Base-by-base conservation (phyloP, 2,888 invertebrate species). In the Drosophila maculinotata region DNA sequence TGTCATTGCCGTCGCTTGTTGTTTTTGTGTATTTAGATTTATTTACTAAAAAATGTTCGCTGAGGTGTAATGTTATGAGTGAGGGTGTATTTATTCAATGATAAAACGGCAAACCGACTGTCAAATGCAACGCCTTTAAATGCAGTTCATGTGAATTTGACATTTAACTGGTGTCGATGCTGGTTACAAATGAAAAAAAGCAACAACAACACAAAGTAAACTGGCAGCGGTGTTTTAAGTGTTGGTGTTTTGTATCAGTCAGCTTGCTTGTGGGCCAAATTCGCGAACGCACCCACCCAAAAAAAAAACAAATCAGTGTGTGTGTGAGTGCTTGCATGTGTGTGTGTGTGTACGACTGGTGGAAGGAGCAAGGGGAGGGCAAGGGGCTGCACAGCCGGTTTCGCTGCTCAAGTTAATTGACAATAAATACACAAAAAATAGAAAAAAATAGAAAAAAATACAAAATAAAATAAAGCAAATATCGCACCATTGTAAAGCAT, bases 141-240 rank as follows among this genome's bases (percentile, higher is more conserved):
- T 23, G 59, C 47, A 69, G 86, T 86, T 83, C 86, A 81, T 86
- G 83, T 69, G 83, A 83, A 86, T 83, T 79, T 83, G 83, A 81
- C 83, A 83, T 83, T 83, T 83, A 79, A 63, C 47, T 52, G 53
- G n/a, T 41, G 47, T 48, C 36, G 59, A 35, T 56, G 36, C 35
- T 31, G 31, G 20, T 31, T 45, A 20, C 39, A 52, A 53, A 42
- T 51, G 30, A 20, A 45, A 45, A 64, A 58, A 23, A 65, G 41
- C 51, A 75, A 47, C 51, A 39, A 23, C 41, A 36, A 28, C 15
- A 48, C 36, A 60, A n/a, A n/a, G n/a, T n/a, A n/a, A n/a, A n/a
- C n/a, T 59, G 47, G 59, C 62, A 36, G 64, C 68, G 47, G 62
- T 44, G 26, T 44, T 58, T 45, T 12, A 25, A 47, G 36, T 28